A percentile compares a stretch with the other conserved stretches of the same genome.
phyloP scores from a whole-genome alignment of 2,888 invertebrate species.

The Abrostola triplasia region DNA sequence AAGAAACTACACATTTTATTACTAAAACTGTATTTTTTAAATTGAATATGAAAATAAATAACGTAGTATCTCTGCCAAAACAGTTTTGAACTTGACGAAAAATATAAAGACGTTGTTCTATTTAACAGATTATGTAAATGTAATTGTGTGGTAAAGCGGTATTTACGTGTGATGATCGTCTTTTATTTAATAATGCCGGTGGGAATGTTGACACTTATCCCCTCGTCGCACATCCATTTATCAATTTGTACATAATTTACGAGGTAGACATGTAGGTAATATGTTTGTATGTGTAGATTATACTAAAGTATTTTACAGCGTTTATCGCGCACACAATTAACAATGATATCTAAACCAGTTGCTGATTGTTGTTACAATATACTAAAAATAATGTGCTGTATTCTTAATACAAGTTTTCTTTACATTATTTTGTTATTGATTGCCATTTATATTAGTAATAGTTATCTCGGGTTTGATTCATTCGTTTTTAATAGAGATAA shows the following conservation, averaged over 20 bases:
- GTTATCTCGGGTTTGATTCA: no score
- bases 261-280: slow-evolving; percentile 15
- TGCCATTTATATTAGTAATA: no score
- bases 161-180: slow-evolving; percentile 19
- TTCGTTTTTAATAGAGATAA: no score
- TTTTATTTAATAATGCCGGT: slow-evolving; percentile 24
- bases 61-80: slow-evolving; percentile 36
- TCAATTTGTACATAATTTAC: slow-evolving; percentile 27
- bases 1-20: slow-evolving; percentile 42
- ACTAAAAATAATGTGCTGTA: slow-evolving; percentile 9
- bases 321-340: slow-evolving; percentile 48
- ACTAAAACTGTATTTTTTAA: not conserved
- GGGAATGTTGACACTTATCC: slow-evolving; percentile 38
- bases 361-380: slow-evolving; percentile 20
- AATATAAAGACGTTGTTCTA: slow-evolving; percentile 27
- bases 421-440: no score
- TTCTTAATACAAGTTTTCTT: not conserved
- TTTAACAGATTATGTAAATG: slow-evolving; percentile 38
- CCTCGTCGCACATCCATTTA: slow-evolving; percentile 24
- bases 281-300: slow-evolving; percentile 29
- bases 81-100: slow-evolving; percentile 28
- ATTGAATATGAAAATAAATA: not conserved
- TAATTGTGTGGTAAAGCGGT: slow-evolving; percentile 19
- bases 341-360: slow-evolving; percentile 46
- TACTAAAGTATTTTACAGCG: slow-evolving; percentile 24